Percentiles rank a stretch among this genome's conserved stretches.
phyloP scores from a whole-genome alignment of 2,888 invertebrate species.

The Pachliopta kotzebuea region DNA sequence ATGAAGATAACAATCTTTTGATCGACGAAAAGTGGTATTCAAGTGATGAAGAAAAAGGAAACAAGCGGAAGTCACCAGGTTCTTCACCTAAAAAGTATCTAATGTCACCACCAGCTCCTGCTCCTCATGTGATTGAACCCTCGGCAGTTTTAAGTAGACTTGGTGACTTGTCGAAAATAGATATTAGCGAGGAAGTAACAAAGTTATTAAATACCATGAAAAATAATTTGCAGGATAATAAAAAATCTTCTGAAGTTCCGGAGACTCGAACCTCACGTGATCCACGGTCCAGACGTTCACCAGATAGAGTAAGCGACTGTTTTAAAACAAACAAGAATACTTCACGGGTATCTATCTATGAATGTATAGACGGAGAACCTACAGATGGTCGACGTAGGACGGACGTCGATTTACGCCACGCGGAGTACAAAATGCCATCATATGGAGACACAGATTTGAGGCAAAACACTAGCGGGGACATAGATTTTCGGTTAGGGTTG shows the following conservation, averaged over 20 bases:
- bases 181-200: slow-evolving; percentile 86
- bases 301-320: slow-evolving; percentile 53
- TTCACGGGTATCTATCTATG: slow-evolving; percentile 79
- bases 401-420: slow-evolving; percentile 76
- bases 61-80: slow-evolving; percentile 61
- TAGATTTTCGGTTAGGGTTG: slow-evolving; percentile 86
- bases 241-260: slow-evolving; percentile 45
- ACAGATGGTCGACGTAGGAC: slow-evolving; percentile 69
- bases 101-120: slow-evolving; percentile 53
- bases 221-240: slow-evolving; percentile 66
- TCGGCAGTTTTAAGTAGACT: slow-evolving; percentile 81
- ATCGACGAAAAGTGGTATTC: slow-evolving; percentile 88
- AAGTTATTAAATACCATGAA: slow-evolving; percentile 84
- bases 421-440: slow-evolving; percentile 76
- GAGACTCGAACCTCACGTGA: slow-evolving; percentile 55
- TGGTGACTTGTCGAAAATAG: slow-evolving; percentile 86
- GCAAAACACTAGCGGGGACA: slow-evolving; percentile 81
- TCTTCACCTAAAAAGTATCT: slow-evolving; percentile 56
- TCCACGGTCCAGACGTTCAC: slow-evolving; percentile 66
- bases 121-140: slow-evolving; percentile 78
- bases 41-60: slow-evolving; percentile 86
- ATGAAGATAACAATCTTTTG: slow-evolving; percentile 80
- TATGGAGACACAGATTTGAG: slow-evolving; percentile 85
- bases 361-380: slow-evolving; percentile 79
- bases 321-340: slow-evolving; percentile 51